Percentiles rank a stretch among this genome's conserved stretches.
phyloP scores from a whole-genome alignment of 2,113 vertebrate species.

The Gallinago paraguaiae region DNA sequence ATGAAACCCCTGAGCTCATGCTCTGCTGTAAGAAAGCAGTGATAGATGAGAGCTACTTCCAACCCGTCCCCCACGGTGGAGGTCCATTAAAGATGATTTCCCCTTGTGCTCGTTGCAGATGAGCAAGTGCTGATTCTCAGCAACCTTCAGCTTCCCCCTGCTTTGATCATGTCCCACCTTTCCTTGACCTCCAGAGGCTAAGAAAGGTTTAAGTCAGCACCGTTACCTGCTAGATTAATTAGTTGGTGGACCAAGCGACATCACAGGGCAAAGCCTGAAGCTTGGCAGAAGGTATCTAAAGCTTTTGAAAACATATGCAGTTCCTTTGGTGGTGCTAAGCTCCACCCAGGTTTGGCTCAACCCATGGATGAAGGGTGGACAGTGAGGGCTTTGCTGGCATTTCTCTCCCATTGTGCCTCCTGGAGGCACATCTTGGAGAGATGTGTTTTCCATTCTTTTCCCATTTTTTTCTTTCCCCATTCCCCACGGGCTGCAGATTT shows the following conservation, averaged over 20 bases:
- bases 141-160: accelerated
- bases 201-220: background rate
- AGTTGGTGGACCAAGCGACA: background rate
- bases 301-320: background rate
- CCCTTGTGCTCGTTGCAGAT: background rate
- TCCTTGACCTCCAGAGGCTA: background rate
- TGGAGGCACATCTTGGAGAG: too few relatives aligned
- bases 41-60: background rate
- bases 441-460: background rate
- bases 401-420: background rate
- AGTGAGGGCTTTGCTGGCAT: accelerated
- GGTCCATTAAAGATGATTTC: background rate
- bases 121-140: background rate
- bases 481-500: background rate
- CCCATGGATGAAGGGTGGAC: background rate
- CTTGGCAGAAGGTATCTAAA: background rate
- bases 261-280: background rate
- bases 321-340: background rate
- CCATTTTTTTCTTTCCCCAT: too few relatives aligned
- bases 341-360: background rate
- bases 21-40: background rate
- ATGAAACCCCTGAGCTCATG: background rate
- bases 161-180: background rate
- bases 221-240: accelerated
- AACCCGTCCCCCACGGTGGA: accelerated